phyloP scores from a whole-genome alignment of 2,888 invertebrate species.

The Carterocephalus palaemon region DNA sequence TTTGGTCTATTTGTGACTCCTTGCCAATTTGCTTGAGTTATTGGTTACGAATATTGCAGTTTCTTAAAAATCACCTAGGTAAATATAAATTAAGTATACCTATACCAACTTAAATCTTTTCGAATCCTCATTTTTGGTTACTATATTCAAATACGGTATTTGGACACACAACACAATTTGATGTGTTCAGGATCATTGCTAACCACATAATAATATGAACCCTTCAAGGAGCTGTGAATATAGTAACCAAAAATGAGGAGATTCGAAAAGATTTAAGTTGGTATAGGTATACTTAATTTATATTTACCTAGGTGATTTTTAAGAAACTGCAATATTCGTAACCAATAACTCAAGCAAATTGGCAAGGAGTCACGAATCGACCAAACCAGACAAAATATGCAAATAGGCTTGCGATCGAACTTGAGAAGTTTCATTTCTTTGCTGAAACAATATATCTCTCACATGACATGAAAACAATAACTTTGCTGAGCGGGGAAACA shows the following conservation, averaged over 20 bases:
- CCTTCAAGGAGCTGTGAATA: no score
- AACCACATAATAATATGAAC: no score
- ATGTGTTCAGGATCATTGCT: no score
- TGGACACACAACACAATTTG: no score
- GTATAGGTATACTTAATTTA: no score
- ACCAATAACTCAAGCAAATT: slow-evolving; percentile 28
- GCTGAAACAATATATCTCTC: slow-evolving; percentile 52
- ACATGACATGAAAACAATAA: slow-evolving; percentile 65
- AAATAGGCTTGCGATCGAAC: slow-evolving; percentile 31
- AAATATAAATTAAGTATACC: no score
- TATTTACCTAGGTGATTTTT: no score
- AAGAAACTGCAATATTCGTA: slow-evolving; percentile 20
- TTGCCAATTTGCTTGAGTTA: slow-evolving; percentile 24
- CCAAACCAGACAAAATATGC: slow-evolving; percentile 19
- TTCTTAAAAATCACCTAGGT: no score
- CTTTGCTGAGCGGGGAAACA: slow-evolving; percentile 46
- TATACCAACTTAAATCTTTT: neutral
- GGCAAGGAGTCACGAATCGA: slow-evolving; percentile 16
- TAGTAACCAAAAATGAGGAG: no score
- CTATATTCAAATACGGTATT: no score
- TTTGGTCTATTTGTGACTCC: slow-evolving; percentile 11
- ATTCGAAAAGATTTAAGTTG: slow-evolving; percentile 1
- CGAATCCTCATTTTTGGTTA: no score
- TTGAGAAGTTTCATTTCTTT: slow-evolving; percentile 47
- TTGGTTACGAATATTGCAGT: slow-evolving; percentile 26